Evolutionary conservation across 2,888 invertebrate species (phyloP).

Genomic region (Drosophila flavopinicola): DNA sequence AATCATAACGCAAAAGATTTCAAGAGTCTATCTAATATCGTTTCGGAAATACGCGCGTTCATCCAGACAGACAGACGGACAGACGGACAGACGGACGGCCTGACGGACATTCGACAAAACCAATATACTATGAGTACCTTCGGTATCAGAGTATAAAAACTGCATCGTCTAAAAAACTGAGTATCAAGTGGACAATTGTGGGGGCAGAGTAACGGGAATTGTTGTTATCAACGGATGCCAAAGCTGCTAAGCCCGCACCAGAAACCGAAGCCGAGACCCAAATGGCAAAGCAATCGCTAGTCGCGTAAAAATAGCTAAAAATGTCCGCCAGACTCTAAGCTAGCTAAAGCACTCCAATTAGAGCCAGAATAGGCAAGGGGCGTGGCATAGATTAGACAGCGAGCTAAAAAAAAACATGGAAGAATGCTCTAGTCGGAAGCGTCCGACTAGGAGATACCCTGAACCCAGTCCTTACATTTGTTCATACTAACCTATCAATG

Average conservation of each 20-base stretch:
- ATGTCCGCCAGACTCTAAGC: constrained; percentile 48
- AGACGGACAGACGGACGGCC: no score
- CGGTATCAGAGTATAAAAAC: no score
- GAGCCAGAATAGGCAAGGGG: constrained; percentile 24
- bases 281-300: constrained; percentile 41
- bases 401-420: constrained; percentile 1
- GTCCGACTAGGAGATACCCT: not conserved
- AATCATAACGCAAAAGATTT: no score
- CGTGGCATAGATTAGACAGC: constrained; percentile 15
- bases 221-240: constrained; percentile 25
- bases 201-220: constrained; percentile 1
- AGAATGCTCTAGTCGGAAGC: not conserved
- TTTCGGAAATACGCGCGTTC: no score
- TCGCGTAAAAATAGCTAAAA: constrained; percentile 34
- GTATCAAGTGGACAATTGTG: constrained; percentile 31
- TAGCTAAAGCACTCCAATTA: constrained; percentile 57
- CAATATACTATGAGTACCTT: no score
- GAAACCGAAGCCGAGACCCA: not conserved
- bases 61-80: no score
- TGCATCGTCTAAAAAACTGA: not conserved
- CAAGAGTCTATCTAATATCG: no score
- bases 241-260: constrained; percentile 3
- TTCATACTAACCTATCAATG: no score
- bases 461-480: no score
- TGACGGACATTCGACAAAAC: no score